Evolutionary conservation across 2,888 invertebrate species (phyloP), one percentile per base, ranked within the genome.

Genomic region (Andrena flavipes): DNA sequence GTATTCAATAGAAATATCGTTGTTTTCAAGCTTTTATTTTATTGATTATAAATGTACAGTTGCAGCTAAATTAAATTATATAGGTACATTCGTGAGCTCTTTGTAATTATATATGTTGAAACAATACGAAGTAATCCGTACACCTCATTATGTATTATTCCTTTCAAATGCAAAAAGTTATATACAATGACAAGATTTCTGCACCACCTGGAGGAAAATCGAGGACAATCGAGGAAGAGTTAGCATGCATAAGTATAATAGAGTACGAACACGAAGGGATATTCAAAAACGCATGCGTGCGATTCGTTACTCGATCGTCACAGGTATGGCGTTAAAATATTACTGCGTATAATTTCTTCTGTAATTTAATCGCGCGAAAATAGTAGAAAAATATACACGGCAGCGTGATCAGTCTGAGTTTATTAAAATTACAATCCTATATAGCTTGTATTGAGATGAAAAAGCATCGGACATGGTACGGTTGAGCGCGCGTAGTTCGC

Each of bases 401-500:
- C n/a, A 42, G 8, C 29, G 7, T 42, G 33, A 33, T 3, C 33
- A 26, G n/a, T 6, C 29, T 4, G 29, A 49, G 3, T 30, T 20
- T 29, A 16, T 54, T 20, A 7, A 29, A 42, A 54, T 20, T 42
- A 29, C 20, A 54, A n/a, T 67, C 0, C 8, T n/a, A n/a, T n/a
- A n/a, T n/a, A n/a, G n/a, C n/a, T 62, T 8, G 13, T 13, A 20
- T 20, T 2, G 8, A 42, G 4, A 48, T 2, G 16, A 7, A 6
- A 4, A 1, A 26, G 7, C 8, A 6, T 16, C 20, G 48, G 23
- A n/a, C n/a, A n/a, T n/a, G n/a, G n/a, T n/a, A n/a, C 1, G 2
- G 10, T 63, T 23, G 2, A 42, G 26, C 10, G 4, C 13, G 56
- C 26, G 10, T 82, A 82, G 70, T 82, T 82, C 70, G 3, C n/a